Percentiles rank a stretch among this genome's conserved stretches.
Evolutionary conservation across 1,140 invertebrate species (phyloP).

Genomic region (Lineus longissimus): DNA sequence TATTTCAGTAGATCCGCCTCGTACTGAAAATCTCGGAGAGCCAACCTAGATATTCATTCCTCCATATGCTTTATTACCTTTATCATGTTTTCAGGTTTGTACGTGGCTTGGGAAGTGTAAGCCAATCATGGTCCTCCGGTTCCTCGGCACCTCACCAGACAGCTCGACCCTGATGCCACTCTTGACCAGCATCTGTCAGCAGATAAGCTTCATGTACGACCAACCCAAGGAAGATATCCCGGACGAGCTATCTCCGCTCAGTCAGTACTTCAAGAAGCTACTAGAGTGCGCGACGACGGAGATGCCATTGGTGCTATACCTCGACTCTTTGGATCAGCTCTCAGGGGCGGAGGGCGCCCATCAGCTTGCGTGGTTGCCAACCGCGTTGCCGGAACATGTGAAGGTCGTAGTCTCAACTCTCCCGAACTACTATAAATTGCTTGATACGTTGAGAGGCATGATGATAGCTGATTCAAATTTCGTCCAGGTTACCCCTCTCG

Average conservation of each 20-base stretch:
- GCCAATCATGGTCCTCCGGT: slow-evolving; percentile 85
- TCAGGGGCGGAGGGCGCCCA: slow-evolving; percentile 92
- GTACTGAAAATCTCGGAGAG: too few species aligned
- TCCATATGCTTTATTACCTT: too few species aligned
- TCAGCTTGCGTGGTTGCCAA: slow-evolving; percentile 94
- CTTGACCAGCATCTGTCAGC: slow-evolving; percentile 88
- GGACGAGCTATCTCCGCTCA: slow-evolving; percentile 90
- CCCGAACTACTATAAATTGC: slow-evolving; percentile 45
- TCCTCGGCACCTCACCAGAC: slow-evolving; percentile 94
- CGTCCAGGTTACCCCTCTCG: slow-evolving; percentile 57
- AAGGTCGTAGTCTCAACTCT: slow-evolving; percentile 75
- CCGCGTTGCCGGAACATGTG: slow-evolving; percentile 79
- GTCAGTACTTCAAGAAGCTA: slow-evolving; percentile 92
- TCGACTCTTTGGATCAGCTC: slow-evolving; percentile 59
- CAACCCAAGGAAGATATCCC: slow-evolving; percentile 89
- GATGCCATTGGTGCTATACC: slow-evolving; percentile 45
- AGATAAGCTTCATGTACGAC: slow-evolving; percentile 94
- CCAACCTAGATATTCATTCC: too few species aligned
- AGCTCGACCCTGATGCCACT: slow-evolving; percentile 91
- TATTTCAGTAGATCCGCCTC: too few species aligned
- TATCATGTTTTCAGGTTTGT: not conserved
- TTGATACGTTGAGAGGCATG: slow-evolving; percentile 70
- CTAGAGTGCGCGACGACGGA: slow-evolving; percentile 57
- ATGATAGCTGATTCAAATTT: slow-evolving; percentile 87
- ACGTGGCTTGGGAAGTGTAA: slow-evolving; percentile 54